Percentiles rank a stretch among this genome's conserved stretches.
phyloP scores from a whole-genome alignment of 2,888 invertebrate genomes.

The Yponomeuta evonymella region DNA sequence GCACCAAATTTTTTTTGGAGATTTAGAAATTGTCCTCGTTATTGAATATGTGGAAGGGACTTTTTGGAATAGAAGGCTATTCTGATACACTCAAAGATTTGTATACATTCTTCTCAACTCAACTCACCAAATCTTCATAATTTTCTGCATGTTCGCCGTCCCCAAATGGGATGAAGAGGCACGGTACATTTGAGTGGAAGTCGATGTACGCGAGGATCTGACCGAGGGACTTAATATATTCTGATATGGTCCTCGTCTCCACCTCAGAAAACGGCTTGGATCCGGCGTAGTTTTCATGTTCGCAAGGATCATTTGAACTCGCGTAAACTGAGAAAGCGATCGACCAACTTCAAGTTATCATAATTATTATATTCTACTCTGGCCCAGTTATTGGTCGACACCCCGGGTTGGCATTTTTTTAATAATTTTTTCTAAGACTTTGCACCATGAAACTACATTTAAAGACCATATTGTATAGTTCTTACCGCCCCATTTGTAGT shows the following conservation, averaged over 20 bases:
- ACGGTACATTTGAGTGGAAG: background rate
- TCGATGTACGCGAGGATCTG: background rate
- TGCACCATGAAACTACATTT: too few species aligned
- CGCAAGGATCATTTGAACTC: background rate
- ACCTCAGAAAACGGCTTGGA: background rate
- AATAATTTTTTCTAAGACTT: too few species aligned
- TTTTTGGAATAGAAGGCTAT: too few species aligned
- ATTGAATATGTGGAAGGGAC: too few species aligned
- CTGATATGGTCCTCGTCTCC: background rate
- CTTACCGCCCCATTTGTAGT: conserved; percentile 72
- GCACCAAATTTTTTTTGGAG: too few species aligned
- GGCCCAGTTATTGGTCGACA: too few species aligned
- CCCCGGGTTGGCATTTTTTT: too few species aligned
- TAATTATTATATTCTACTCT: too few species aligned
- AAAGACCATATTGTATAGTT: too few species aligned
- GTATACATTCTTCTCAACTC: too few species aligned
- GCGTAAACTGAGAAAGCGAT: background rate
- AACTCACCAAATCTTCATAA: background rate
- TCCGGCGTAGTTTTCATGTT: background rate
- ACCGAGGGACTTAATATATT: background rate
- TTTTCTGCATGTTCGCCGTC: background rate
- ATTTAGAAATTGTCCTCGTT: too few species aligned
- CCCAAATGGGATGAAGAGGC: background rate
- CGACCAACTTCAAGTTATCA: background rate
- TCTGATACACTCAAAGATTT: too few species aligned